These are phyloP conservation scores for Galagoides demidoff DNA, from an alignment of 2,797 vertebrate genomes.

Conservation along the genomic window DNA sequence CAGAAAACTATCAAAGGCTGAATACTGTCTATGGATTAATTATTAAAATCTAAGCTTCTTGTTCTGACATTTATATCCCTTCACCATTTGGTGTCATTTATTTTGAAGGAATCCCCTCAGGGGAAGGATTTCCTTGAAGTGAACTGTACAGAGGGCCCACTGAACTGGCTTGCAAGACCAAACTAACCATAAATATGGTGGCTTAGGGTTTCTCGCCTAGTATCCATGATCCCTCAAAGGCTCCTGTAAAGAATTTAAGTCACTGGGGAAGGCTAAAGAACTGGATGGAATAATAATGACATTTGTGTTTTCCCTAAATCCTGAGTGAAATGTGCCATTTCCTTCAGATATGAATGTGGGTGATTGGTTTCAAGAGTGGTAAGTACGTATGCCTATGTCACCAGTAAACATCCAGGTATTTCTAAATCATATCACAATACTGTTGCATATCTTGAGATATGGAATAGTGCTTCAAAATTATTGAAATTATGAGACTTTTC, in stretches of 20 bases:
- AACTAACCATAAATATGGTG: neutral
- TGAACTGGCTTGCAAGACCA: neutral
- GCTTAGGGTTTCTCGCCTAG: neutral
- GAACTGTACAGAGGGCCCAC: neutral
- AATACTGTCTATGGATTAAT: neutral
- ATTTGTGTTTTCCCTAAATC: slow-evolving; percentile 37
- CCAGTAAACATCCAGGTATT: neutral
- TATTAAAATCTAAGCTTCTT: slow-evolving; percentile 19
- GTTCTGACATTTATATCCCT: neutral
- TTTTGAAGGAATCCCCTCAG: neutral
- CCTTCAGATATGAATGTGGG: neutral
- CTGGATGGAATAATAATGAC: neutral
- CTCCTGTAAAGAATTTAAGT: neutral
- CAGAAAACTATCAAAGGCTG: neutral
- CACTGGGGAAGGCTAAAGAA: neutral
- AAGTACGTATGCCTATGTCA: neutral
- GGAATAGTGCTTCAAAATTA: neutral
- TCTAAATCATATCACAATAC: neutral
- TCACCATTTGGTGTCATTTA: neutral
- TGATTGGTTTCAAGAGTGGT: neutral
- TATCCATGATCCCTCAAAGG: neutral
- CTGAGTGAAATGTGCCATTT: neutral
- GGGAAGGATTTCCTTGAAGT: slow-evolving; percentile 1
- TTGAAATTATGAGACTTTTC: neutral
- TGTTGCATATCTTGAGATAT: neutral